phyloP scores from a whole-genome alignment of 2,797 vertebrate species.

The Pseudopleuronectes americanus region DNA sequence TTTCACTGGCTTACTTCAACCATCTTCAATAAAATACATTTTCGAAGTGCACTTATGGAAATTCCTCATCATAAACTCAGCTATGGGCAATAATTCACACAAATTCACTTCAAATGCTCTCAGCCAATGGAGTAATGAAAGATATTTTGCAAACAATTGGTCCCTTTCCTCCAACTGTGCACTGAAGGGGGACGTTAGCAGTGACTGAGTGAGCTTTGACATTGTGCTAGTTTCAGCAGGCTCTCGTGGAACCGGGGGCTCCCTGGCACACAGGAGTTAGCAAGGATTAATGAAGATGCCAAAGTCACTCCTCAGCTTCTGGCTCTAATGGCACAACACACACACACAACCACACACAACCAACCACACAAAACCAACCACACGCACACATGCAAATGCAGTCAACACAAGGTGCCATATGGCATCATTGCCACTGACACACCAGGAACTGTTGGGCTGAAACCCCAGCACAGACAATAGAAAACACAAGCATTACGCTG shows the following conservation, averaged over 20 bases:
- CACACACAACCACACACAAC: neutral
- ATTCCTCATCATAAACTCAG: conserved; percentile 63
- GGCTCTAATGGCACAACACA: conserved; percentile 79
- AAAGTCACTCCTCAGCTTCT: conserved; percentile 72
- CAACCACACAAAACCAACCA: conserved; percentile 27
- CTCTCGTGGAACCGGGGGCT: conserved; percentile 47
- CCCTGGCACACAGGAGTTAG: conserved; percentile 73
- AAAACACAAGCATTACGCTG: conserved; percentile 44
- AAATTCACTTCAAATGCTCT: conserved; percentile 65
- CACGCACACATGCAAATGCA: conserved; percentile 48
- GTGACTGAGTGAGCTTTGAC: conserved; percentile 73
- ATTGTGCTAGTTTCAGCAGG: conserved; percentile 78
- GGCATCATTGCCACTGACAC: conserved; percentile 73
- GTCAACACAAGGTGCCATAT: conserved; percentile 79
- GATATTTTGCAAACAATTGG: conserved; percentile 76
- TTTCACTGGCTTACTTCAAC: conserved; percentile 31
- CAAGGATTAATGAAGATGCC: conserved; percentile 84
- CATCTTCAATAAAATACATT: conserved; percentile 55
- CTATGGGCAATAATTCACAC: conserved; percentile 64
- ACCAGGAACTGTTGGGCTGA: conserved; percentile 53
- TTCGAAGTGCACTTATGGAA: conserved; percentile 61
- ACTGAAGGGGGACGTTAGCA: conserved; percentile 39
- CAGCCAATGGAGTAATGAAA: conserved; percentile 69
- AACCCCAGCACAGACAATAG: conserved; percentile 33
- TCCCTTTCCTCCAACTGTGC: conserved; percentile 61